These are phyloP conservation scores for Pangasianodon hypophthalmus DNA, from an alignment of 2,113 vertebrate genomes.

Conservation along the genomic window DNA sequence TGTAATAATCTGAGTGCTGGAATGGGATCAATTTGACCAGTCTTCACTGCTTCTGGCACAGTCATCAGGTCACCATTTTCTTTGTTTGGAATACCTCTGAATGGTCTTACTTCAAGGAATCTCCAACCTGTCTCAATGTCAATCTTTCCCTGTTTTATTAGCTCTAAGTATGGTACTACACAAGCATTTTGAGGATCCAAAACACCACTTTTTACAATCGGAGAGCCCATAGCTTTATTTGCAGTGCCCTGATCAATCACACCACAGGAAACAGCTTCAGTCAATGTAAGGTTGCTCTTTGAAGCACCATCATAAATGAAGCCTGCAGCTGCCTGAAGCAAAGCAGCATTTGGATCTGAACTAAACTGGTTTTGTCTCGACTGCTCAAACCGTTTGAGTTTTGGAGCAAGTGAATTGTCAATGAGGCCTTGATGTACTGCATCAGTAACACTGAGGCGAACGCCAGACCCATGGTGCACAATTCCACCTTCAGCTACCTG, in stretches of 20 bases:
- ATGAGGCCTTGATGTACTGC: constrained; percentile 81
- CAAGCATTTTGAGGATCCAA: constrained; percentile 79
- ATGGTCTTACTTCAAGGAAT: constrained; percentile 85
- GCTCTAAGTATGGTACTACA: constrained; percentile 82
- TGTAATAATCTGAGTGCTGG: constrained; percentile 79
- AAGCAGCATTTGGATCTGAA: constrained; percentile 70
- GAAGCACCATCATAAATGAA: constrained; percentile 70
- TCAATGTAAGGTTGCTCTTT: constrained; percentile 71
- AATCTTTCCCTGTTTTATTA: constrained; percentile 87
- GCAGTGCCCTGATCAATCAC: constrained; percentile 67
- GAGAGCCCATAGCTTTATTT: constrained; percentile 66
- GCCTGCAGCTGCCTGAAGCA: constrained; percentile 74
- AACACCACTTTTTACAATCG: constrained; percentile 68
- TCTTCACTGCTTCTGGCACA: constrained; percentile 72
- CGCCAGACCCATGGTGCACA: constrained; percentile 85
- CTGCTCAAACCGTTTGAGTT: constrained; percentile 78
- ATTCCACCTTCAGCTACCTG: constrained; percentile 90
- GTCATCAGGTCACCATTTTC: constrained; percentile 63
- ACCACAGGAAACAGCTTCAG: constrained; percentile 73
- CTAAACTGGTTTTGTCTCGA: constrained; percentile 66
- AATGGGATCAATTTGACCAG: constrained; percentile 75
- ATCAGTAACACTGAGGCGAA: constrained; percentile 81
- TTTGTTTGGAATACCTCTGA: constrained; percentile 74
- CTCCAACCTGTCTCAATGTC: constrained; percentile 87
- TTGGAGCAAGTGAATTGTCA: constrained; percentile 67